Conservation (phyloP, 2,113 vertebrate genomes). For the Cyprinodon variegatus region DNA sequence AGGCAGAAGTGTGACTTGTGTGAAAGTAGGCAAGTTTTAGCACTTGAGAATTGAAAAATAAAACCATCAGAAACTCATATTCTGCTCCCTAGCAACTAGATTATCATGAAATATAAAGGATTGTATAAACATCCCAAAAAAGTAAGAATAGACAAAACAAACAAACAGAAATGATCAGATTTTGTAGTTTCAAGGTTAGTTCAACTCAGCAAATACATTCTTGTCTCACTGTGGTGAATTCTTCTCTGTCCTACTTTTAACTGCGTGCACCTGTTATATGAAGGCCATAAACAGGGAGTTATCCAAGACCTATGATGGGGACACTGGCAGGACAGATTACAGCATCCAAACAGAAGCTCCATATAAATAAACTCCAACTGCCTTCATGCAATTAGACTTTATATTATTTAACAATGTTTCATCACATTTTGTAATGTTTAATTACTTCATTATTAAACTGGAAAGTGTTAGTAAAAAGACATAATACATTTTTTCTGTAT, state of each 20-base stretch:
- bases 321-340: not conserved
- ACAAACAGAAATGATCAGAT: not conserved
- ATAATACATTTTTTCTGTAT: not conserved
- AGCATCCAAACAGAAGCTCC: not conserved
- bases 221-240: not conserved
- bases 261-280: not conserved
- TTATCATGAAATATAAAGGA: slow-evolving; percentile 2
- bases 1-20: slow-evolving; percentile 48
- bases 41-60: slow-evolving; percentile 61
- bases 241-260: not conserved
- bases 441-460: not conserved
- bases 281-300: not conserved
- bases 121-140: not conserved
- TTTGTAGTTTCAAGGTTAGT: not conserved
- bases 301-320: not conserved
- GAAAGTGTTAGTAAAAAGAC: not conserved
- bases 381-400: not conserved
- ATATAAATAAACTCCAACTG: not conserved
- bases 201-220: not conserved
- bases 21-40: slow-evolving; percentile 32
- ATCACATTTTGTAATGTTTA: not conserved
- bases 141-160: not conserved
- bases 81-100: slow-evolving; percentile 73
- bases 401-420: too few species aligned
- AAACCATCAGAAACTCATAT: slow-evolving; percentile 54